These are phyloP conservation scores for Norana najaformis DNA, from an alignment of 2,888 invertebrate species.

Conservation along the genomic window DNA sequence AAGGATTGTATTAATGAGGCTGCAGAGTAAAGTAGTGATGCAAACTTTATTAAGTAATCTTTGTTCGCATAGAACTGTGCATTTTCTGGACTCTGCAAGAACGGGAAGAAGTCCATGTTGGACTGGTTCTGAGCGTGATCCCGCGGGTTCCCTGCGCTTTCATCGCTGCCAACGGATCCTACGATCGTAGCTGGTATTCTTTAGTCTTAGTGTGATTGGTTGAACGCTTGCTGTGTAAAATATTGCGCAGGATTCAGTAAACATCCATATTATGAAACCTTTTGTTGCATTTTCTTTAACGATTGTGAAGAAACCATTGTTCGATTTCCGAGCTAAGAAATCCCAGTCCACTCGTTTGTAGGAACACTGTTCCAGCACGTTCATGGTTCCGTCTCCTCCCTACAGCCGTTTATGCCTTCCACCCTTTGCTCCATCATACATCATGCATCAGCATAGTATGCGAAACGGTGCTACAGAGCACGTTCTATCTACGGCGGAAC, in stretches of 20 bases:
- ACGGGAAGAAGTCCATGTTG: not conserved
- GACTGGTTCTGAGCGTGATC: not conserved
- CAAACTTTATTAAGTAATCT: not conserved
- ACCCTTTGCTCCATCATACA: not conserved
- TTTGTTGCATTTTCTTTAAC: not conserved
- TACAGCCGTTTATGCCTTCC: not conserved
- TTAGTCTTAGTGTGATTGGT: not conserved
- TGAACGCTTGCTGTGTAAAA: not conserved
- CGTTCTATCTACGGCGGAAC: not conserved
- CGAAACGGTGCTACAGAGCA: not conserved
- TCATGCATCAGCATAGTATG: not conserved
- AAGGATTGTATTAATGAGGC: not conserved
- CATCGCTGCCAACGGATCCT: not conserved
- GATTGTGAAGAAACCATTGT: constrained; percentile 1
- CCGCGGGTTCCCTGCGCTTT: not conserved
- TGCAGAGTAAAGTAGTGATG: not conserved
- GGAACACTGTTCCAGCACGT: not conserved
- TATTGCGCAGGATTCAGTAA: not conserved
- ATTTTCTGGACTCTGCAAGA: no score
- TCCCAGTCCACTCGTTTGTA: not conserved
- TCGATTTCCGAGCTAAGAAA: not conserved
- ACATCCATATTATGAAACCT: not conserved
- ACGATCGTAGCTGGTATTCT: not conserved
- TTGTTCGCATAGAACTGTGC: no score
- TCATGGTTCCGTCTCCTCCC: not conserved